phyloP scores from a whole-genome alignment of 1,140 invertebrate species.

The Goniozus legneri region DNA sequence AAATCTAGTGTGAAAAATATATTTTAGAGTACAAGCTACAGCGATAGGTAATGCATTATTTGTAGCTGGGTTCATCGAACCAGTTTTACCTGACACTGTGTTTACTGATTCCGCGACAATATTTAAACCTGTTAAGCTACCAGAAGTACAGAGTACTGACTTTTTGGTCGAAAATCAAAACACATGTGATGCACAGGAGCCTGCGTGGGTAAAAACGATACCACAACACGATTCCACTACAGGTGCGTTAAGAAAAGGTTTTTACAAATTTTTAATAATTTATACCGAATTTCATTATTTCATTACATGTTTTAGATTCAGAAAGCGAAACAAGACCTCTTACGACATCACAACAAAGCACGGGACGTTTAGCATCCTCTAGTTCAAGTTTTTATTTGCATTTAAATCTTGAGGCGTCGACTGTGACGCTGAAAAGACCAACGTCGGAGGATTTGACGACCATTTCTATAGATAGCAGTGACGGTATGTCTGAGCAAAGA shows the following conservation, averaged over 20 bases:
- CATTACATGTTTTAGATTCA: slow-evolving; percentile 56
- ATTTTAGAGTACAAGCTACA: slow-evolving; percentile 70
- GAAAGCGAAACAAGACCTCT: slow-evolving; percentile 54
- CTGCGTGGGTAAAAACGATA: slow-evolving; percentile 70
- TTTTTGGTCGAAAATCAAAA: slow-evolving; percentile 40
- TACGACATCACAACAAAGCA: slow-evolving; percentile 21
- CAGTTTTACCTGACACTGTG: slow-evolving; percentile 56
- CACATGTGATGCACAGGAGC: slow-evolving; percentile 60
- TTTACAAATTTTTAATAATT: background rate
- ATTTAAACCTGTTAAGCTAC: slow-evolving; percentile 54
- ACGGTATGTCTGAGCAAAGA: slow-evolving; percentile 35
- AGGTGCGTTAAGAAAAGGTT: slow-evolving; percentile 33
- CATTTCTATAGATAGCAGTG: slow-evolving; percentile 32
- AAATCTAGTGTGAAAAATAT: background rate
- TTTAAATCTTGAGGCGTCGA: slow-evolving; percentile 64
- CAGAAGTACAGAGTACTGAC: slow-evolving; percentile 48
- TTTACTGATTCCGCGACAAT: slow-evolving; percentile 57
- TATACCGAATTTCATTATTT: too few relatives aligned
- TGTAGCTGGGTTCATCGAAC: slow-evolving; percentile 74
- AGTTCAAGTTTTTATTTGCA: slow-evolving; percentile 66
- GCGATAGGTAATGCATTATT: slow-evolving; percentile 79
- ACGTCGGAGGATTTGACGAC: slow-evolving; percentile 43
- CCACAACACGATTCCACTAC: slow-evolving; percentile 58
- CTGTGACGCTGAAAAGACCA: slow-evolving; percentile 60
- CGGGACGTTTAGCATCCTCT: slow-evolving; percentile 54